Base-by-base conservation (phyloP, 2,797 vertebrate species). In the Melanotaenia maccullochi region DNA sequence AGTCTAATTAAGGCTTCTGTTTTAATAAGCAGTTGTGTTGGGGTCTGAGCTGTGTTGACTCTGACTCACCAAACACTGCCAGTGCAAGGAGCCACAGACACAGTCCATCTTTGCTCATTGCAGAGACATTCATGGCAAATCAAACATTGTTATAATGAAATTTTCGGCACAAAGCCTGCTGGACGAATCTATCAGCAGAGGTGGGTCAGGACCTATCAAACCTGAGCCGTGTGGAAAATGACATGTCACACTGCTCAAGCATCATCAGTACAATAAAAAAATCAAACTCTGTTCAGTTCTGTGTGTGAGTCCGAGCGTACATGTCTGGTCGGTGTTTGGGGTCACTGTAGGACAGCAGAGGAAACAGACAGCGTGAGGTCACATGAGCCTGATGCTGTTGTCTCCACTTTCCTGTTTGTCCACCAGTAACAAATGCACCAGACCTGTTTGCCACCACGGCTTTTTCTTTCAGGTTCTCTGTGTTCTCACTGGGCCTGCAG, bases 11-110 rank as follows among this genome's bases (percentile, higher is more conserved):
- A 80, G 71, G 83, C 82, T 75, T 91, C 77, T 22, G 61, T 68
- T 91, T 87, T 91, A 93, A 92, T 85, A 61, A 89, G 89, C 78
- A 61, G 75, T 90, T 92, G 71, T 81, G 79, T 75, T n/a, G 60
- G 76, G 73, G 75, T 76, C 83, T 66, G 60, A 59, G 56, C 68
- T 63, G 62, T 86, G 83, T 85, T 75, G 78, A 70, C 71, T 82
- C 69, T 89, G 87, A 92, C 79, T 90, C 89, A 92, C 77, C 82
- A 79, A 76, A 79, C 88, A 81, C 84, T 63, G 65, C 65, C 40
- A 44, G 30, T 5, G 36, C 60, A 64, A 38, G 63, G 65, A 80
- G 78, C 69, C 79, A 83, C 77, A 84, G 73, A 79, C 81, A 55
- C 60, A 65, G 62, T 76, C 56, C 25, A 24, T 66, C 52, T 82